phyloP scores from a whole-genome alignment of 2,888 invertebrate genomes.

The Parnassius apollo region DNA sequence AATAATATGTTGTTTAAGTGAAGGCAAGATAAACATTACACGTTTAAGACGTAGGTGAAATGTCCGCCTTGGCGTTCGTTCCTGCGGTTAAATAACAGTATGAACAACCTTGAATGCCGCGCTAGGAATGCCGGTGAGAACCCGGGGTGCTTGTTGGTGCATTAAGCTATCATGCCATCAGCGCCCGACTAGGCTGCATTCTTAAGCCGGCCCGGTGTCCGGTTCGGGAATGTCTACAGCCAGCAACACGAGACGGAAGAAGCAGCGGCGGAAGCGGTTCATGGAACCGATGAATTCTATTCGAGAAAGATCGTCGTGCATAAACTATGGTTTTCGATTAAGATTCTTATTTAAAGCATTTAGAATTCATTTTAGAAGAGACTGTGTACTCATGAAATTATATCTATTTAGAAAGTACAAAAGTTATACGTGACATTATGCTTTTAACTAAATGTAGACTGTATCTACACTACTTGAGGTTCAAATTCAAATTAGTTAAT shows the following conservation, averaged over 20 bases:
- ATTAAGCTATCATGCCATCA: constrained; percentile 72
- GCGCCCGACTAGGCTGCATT: constrained; percentile 68
- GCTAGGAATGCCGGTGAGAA: constrained; percentile 55
- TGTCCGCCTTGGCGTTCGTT: constrained; percentile 14
- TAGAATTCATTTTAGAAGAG: constrained; percentile 33
- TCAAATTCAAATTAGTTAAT: constrained; percentile 27
- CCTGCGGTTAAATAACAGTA: constrained; percentile 23
- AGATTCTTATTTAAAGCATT: constrained; percentile 31
- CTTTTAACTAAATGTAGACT: constrained; percentile 28
- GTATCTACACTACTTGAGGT: constrained; percentile 28
- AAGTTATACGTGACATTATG: constrained; percentile 34
- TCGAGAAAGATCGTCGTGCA: constrained; percentile 43
- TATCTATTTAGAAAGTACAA: constrained; percentile 35
- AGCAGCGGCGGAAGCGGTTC: constrained; percentile 78
- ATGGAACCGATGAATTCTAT: constrained; percentile 51
- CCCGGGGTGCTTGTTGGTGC: constrained; percentile 45
- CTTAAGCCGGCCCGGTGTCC: constrained; percentile 65
- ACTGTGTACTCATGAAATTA: constrained; percentile 43
- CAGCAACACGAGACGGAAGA: constrained; percentile 80
- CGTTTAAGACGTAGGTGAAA: not conserved
- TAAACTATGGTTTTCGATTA: constrained; percentile 27
- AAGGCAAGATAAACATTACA: not conserved
- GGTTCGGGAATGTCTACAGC: constrained; percentile 69
- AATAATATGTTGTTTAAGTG: not conserved
- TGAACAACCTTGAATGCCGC: constrained; percentile 53